Conservation (phyloP, 2,113 vertebrate genomes). For the Eonycteris spelaea region DNA sequence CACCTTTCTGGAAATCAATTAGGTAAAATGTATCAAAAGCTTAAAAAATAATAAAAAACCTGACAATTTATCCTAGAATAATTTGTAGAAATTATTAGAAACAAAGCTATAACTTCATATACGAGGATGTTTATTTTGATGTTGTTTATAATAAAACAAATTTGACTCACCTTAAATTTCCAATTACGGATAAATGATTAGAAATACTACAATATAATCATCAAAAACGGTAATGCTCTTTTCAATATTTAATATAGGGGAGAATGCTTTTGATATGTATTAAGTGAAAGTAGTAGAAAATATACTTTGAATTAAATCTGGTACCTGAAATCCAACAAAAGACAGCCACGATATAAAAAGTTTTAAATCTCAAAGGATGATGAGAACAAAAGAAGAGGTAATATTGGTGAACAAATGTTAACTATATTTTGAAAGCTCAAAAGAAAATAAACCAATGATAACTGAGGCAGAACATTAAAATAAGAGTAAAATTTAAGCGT, state of each 20-base stretch:
- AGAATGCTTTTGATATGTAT: neutral
- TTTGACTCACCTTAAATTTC: neutral
- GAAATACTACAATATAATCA: neutral
- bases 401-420: conserved; percentile 8
- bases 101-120: neutral
- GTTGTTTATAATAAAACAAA: neutral
- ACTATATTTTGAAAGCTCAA: conserved; percentile 21
- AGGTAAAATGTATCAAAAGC: neutral
- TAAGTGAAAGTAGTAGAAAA: neutral
- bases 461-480: conserved; percentile 6
- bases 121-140: neutral
- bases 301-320: conserved; percentile 30
- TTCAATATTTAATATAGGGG: neutral
- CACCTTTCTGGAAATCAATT: neutral
- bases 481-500: conserved; percentile 24
- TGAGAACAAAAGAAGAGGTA: conserved; percentile 18
- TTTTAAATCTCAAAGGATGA: conserved; percentile 35
- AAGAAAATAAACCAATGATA: conserved; percentile 34
- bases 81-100: neutral
- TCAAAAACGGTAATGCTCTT: neutral
- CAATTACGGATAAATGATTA: neutral
- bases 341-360: neutral
- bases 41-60: neutral
- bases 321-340: neutral
- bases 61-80: neutral